Percentiles rank a stretch among this genome's conserved stretches.
These are phyloP conservation scores for Lucilia cuprina DNA, from an alignment of 1,140 invertebrate genomes.

Conservation along the genomic window DNA sequence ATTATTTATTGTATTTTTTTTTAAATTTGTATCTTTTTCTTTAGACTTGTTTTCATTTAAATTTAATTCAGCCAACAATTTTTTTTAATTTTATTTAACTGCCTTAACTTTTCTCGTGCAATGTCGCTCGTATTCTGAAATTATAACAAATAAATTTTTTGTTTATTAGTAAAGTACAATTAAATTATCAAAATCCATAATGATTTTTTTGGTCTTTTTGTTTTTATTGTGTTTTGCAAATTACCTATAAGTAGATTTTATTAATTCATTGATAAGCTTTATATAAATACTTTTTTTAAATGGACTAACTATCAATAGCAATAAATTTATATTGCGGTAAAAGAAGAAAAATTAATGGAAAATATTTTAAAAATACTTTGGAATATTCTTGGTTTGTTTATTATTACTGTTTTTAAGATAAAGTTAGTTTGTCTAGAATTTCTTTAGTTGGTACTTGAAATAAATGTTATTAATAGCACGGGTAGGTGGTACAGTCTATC, in stretches of 20 bases:
- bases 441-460: too few species aligned
- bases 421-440: neutral
- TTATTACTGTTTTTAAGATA: neutral
- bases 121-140: constrained; percentile 6
- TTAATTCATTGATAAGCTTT: neutral
- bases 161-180: neutral
- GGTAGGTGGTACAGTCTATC: too few species aligned
- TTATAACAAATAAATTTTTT: neutral
- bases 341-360: neutral
- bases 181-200: neutral
- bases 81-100: neutral
- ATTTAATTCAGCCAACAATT: too few species aligned
- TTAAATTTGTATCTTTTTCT: neutral
- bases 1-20: neutral
- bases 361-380: neutral
- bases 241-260: neutral
- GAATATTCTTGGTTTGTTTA: neutral
- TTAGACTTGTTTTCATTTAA: neutral
- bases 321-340: neutral
- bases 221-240: neutral
- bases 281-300: neutral
- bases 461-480: too few species aligned
- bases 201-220: neutral
- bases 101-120: neutral
- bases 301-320: neutral